Evolutionary conservation across 2,797 vertebrate genomes (phyloP).

Genomic region (Serranus cabrilla): DNA sequence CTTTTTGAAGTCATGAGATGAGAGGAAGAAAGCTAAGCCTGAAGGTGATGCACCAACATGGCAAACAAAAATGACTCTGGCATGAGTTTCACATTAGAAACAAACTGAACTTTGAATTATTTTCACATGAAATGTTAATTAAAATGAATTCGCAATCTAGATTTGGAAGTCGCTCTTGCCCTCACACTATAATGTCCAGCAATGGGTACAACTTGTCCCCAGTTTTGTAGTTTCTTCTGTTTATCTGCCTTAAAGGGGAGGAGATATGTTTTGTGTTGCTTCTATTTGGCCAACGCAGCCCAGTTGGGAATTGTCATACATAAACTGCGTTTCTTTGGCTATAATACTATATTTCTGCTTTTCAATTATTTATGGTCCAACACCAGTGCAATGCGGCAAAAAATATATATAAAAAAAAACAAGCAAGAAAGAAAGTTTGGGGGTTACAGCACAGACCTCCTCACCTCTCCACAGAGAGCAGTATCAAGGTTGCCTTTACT

Average conservation of each 20-base stretch:
- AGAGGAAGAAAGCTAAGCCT: not conserved
- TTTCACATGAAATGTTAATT: not conserved
- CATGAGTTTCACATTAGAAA: not conserved
- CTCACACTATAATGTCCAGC: not conserved
- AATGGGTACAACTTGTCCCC: not conserved
- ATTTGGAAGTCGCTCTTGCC: not conserved
- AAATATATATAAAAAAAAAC: not conserved
- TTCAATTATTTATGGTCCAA: conserved; percentile 66
- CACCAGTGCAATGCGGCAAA: conserved; percentile 53
- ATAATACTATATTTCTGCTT: conserved; percentile 42
- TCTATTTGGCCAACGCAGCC: conserved; percentile 24
- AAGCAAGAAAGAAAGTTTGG: conserved; percentile 25
- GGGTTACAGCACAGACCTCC: not conserved
- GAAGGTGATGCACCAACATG: not conserved
- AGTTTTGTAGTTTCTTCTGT: conserved; percentile 14
- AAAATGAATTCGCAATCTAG: not conserved
- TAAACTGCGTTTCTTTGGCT: conserved; percentile 50
- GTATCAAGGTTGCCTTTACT: conserved; percentile 13
- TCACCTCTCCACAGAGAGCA: conserved; percentile 19
- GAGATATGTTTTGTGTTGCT: conserved; percentile 25
- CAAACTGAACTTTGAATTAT: not conserved
- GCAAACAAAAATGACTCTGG: not conserved
- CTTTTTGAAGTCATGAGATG: conserved; percentile 9
- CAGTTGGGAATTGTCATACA: conserved; percentile 49
- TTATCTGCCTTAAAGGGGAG: conserved; percentile 12